Evolutionary conservation across 2,888 invertebrate species (phyloP).

Genomic region (Harpagoxenus sublaevis): DNA sequence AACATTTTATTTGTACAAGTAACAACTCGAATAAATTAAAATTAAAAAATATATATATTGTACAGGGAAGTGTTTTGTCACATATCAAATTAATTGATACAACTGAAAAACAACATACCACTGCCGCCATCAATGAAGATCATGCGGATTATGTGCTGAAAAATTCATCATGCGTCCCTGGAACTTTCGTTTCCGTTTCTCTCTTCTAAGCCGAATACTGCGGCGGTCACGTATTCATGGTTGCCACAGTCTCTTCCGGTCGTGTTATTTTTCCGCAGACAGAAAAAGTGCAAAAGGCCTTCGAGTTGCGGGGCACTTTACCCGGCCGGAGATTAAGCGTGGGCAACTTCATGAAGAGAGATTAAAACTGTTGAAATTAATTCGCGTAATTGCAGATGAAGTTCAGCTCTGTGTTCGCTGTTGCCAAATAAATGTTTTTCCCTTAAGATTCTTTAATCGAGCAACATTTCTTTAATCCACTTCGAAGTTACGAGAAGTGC

Average conservation of each 20-base stretch:
- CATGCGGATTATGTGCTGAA: not conserved
- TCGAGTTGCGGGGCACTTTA: slow-evolving; percentile 57
- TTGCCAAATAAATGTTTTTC: slow-evolving; percentile 33
- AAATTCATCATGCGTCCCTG: slow-evolving; percentile 49
- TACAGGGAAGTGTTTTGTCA: not conserved
- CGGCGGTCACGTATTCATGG: slow-evolving; percentile 54
- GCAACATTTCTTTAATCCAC: slow-evolving; percentile 14
- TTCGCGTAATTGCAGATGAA: slow-evolving; percentile 78
- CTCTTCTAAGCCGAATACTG: slow-evolving; percentile 45
- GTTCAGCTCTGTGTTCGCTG: slow-evolving; percentile 42
- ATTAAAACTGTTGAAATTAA: slow-evolving; percentile 79
- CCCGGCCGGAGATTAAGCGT: slow-evolving; percentile 71
- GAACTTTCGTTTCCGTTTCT: slow-evolving; percentile 52
- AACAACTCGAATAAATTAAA: not conserved
- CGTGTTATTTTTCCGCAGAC: slow-evolving; percentile 71
- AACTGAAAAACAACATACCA: not conserved
- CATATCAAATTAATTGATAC: slow-evolving; percentile 27
- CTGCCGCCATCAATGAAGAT: not conserved
- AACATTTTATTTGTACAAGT: not conserved
- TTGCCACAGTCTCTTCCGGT: slow-evolving; percentile 63
- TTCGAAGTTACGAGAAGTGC: not conserved
- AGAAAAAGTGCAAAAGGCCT: slow-evolving; percentile 71
- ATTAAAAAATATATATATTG: not conserved
- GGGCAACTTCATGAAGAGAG: slow-evolving; percentile 72
- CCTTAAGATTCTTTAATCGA: slow-evolving; percentile 20